Evolutionary conservation across 2,797 vertebrate genomes (phyloP).

Genomic region (Gymnothorax javanicus): DNA sequence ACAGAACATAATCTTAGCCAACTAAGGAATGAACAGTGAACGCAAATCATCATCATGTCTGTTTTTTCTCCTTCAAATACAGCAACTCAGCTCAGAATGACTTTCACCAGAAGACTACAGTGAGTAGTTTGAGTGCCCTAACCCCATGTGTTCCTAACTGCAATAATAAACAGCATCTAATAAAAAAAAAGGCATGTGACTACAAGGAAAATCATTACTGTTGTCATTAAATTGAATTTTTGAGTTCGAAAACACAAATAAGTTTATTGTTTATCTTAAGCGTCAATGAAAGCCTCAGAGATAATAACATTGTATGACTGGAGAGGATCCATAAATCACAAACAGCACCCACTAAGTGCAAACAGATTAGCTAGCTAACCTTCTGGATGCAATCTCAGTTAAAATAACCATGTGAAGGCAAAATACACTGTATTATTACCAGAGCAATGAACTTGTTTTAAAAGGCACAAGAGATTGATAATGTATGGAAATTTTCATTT

Average conservation of each 20-base stretch:
- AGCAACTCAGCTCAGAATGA: neutral
- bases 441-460: neutral
- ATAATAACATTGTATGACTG: neutral
- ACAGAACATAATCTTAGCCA: neutral
- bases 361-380: constrained; percentile 1
- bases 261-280: neutral
- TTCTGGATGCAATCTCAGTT: neutral
- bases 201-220: neutral
- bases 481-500: neutral
- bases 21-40: neutral
- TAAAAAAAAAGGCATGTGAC: neutral
- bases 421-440: neutral
- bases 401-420: neutral
- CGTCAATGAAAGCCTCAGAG: neutral
- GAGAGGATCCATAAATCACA: neutral
- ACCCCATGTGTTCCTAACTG: neutral
- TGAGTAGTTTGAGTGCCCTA: neutral
- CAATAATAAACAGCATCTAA: neutral
- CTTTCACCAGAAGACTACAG: neutral
- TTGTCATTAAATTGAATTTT: neutral
- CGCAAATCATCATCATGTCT: neutral
- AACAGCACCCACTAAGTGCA: neutral
- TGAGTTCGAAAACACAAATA: neutral
- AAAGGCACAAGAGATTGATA: neutral
- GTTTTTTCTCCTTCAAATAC: neutral